Evolutionary conservation across 2,888 invertebrate species (phyloP).

Genomic region (Drosophila lutescens): DNA sequence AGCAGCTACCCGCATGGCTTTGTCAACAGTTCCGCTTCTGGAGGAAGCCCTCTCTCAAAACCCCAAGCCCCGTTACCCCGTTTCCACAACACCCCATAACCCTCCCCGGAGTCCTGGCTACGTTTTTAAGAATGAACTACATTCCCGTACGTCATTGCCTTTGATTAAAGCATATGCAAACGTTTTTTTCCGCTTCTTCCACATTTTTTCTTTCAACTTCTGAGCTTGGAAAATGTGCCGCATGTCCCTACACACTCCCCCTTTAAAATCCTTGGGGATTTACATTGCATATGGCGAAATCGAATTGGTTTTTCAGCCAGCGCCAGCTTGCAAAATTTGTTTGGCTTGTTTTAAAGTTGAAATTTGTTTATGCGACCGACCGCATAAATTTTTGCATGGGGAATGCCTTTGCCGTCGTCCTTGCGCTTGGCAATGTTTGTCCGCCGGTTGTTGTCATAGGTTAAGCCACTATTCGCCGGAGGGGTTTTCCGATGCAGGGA

Average conservation of each 20-base stretch:
- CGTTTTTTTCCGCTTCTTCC: slow-evolving; percentile 32
- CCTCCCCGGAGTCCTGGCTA: slow-evolving; percentile 14
- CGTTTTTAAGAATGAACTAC: slow-evolving; percentile 69
- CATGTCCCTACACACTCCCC: slow-evolving; percentile 9
- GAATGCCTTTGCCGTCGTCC: slow-evolving; percentile 37
- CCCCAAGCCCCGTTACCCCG: neutral
- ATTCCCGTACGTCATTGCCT: slow-evolving; percentile 68
- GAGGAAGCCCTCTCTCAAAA: slow-evolving; percentile 26
- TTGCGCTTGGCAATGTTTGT: slow-evolving; percentile 29
- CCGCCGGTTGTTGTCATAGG: slow-evolving; percentile 35
- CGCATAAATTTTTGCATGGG: slow-evolving; percentile 58
- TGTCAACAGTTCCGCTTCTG: slow-evolving; percentile 68
- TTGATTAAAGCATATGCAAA: slow-evolving; percentile 69
- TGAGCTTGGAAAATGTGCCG: slow-evolving; percentile 27
- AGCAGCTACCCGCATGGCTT: slow-evolving; percentile 55
- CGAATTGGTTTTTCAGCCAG: slow-evolving; percentile 37
- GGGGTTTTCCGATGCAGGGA: slow-evolving; percentile 22
- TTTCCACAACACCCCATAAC: neutral
- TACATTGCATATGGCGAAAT: slow-evolving; percentile 47
- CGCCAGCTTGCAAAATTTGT: slow-evolving; percentile 50
- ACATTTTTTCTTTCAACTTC: slow-evolving; percentile 14
- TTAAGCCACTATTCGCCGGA: slow-evolving; percentile 16
- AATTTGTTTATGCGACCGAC: slow-evolving; percentile 57
- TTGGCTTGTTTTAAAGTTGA: slow-evolving; percentile 49
- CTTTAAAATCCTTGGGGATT: slow-evolving; percentile 31